Conservation (phyloP, 2,888 invertebrate genomes). For the Dynastes tityus region DNA sequence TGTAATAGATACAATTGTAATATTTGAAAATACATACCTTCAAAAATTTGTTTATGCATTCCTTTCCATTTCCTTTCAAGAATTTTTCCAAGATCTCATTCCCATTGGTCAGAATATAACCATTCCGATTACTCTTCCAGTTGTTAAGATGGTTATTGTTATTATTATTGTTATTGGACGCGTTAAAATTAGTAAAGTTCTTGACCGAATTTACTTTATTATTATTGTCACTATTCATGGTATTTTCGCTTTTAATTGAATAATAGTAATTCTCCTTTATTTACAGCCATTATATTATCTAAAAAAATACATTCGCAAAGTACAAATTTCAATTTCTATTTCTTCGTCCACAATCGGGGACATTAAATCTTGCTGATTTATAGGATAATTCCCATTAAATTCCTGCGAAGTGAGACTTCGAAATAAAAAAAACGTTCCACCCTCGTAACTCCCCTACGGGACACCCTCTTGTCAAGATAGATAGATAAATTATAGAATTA, state of each 20-base stretch:
- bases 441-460: neutral
- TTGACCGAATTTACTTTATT: constrained; percentile 51
- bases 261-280: neutral
- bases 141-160: constrained; percentile 62
- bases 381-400: neutral
- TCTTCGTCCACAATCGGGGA: neutral
- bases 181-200: constrained; percentile 60
- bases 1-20: too few relatives aligned
- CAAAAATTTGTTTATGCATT: constrained; percentile 78
- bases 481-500: constrained; percentile 24
- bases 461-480: neutral
- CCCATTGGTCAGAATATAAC: constrained; percentile 74
- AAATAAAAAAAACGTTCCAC: neutral
- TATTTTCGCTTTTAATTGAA: constrained; percentile 4
- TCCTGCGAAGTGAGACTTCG: neutral
- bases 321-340: neutral
- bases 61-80: constrained; percentile 78
- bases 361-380: neutral
- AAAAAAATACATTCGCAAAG: neutral
- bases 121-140: constrained; percentile 65
- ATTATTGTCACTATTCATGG: constrained; percentile 22
- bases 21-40: constrained; percentile 71
- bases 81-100: constrained; percentile 77
- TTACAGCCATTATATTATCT: neutral
- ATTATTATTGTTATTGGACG: constrained; percentile 61